phyloP scores from a whole-genome alignment of 2,888 invertebrate species.

The Tipula unca region DNA sequence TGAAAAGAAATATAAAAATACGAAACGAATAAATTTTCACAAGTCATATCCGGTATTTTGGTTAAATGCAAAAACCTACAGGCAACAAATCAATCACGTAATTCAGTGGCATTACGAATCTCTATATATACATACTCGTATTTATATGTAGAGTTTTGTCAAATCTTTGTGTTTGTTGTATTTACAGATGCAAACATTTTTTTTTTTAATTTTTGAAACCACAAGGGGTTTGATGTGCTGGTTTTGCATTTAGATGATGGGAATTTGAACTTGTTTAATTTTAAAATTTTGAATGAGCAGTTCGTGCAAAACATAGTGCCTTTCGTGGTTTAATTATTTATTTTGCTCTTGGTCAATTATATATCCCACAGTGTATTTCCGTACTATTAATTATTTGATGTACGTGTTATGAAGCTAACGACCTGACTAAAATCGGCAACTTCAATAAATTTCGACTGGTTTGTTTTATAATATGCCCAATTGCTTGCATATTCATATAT shows the following conservation, averaged over 20 bases:
- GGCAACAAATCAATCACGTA: conserved; percentile 14
- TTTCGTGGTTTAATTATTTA: background rate
- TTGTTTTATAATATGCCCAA: too few relatives aligned
- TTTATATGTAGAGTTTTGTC: background rate
- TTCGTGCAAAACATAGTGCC: background rate
- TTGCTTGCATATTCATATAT: too few relatives aligned
- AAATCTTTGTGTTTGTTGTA: background rate
- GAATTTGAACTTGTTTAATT: background rate
- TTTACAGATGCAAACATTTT: background rate
- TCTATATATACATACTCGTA: background rate
- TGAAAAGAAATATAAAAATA: background rate
- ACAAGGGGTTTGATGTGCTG: background rate
- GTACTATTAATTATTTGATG: background rate
- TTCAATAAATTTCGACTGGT: too few relatives aligned
- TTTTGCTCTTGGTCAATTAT: background rate
- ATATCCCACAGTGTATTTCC: background rate
- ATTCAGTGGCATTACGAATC: background rate
- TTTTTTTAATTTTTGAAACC: background rate
- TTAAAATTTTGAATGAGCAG: background rate
- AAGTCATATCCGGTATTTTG: background rate
- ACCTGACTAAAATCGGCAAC: too few relatives aligned
- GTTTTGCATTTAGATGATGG: background rate
- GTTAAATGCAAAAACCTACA: background rate
- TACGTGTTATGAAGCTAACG: background rate
- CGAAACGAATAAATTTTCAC: background rate